Evolutionary conservation across 2,797 vertebrate genomes (phyloP).

Genomic region (Propithecus perrieri): DNA sequence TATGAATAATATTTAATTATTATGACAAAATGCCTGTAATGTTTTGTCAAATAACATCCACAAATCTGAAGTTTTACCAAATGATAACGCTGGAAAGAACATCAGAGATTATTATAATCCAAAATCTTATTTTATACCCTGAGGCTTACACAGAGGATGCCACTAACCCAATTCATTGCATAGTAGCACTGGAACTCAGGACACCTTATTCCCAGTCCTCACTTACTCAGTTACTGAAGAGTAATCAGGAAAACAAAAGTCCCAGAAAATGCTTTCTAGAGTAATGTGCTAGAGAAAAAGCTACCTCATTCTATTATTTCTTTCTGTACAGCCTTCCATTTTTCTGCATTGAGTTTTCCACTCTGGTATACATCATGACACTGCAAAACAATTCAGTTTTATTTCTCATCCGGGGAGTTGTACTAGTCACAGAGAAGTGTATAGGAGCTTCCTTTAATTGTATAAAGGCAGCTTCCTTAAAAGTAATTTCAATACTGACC

Average conservation of each 20-base stretch:
- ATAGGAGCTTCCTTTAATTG: not conserved
- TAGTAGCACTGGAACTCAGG: not conserved
- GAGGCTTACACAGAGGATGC: not conserved
- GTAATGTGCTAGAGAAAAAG: not conserved
- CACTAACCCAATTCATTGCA: not conserved
- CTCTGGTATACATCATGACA: not conserved
- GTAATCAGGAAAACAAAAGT: not conserved
- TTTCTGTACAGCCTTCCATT: not conserved
- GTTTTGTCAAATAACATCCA: not conserved
- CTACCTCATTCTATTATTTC: not conserved
- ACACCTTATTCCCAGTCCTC: not conserved
- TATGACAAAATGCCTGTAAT: not conserved
- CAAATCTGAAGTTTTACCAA: not conserved
- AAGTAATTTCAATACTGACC: not conserved
- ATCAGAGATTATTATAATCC: not conserved
- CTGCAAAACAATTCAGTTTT: not conserved
- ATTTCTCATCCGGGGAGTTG: not conserved
- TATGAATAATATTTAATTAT: slow-evolving; percentile 18
- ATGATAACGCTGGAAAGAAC: not conserved
- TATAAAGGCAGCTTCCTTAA: not conserved
- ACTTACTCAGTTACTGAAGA: not conserved
- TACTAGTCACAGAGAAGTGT: not conserved
- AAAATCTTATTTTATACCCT: not conserved
- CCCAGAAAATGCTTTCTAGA: not conserved
- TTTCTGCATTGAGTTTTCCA: not conserved